Evolutionary conservation across 2,113 vertebrate genomes (phyloP), one percentile per base, ranked within the genome.

Genomic region (Pelvicachromis taeniatus): DNA sequence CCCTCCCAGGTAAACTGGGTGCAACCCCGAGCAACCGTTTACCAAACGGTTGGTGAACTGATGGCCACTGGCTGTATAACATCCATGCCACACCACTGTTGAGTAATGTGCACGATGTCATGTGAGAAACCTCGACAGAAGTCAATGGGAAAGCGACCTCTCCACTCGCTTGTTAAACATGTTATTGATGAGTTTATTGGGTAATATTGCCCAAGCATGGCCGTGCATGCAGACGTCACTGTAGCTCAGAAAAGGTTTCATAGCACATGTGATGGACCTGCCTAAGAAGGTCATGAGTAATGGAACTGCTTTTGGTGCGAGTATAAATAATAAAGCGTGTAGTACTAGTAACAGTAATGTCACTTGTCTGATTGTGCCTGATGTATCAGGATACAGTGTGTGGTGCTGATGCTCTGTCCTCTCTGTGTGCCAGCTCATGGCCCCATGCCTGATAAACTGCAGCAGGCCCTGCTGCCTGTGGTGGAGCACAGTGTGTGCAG

Each of bases 391-490:
- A 33, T 52, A 75, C 70, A 75, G n/a, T 54, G 17, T 29, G 50
- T 26, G 68, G 56, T 42, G 11, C 5, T 77, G 78, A 54, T 14
- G 14, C 40, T 81, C 4, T 65, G 2, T 88, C 38, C 21, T 84
- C 23, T 87, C 16, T 85, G 23, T 77, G 7, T 17, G 0, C 73
- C 85, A 98, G 97, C 96, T 0, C 88, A 96, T 0, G 97, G 97
- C 0, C 97, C 97, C 29, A 95, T 97, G 29, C 94, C 97, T 0
- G 96, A 97, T 0, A 82, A 48, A 35, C 88, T 95, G 84, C 93
- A 95, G 91, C 92, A 94, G 93, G 93, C 92, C 40, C 16, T 87
- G 59, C 89, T 94, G 33, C 93, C 93, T 1, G 90, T 94, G 70
- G 92, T 94, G 59, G 84, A 87, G 48, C 63, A 93, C 89, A 84